Conservation (phyloP, 2,797 vertebrate genomes). For the Amblyraja radiata region DNA sequence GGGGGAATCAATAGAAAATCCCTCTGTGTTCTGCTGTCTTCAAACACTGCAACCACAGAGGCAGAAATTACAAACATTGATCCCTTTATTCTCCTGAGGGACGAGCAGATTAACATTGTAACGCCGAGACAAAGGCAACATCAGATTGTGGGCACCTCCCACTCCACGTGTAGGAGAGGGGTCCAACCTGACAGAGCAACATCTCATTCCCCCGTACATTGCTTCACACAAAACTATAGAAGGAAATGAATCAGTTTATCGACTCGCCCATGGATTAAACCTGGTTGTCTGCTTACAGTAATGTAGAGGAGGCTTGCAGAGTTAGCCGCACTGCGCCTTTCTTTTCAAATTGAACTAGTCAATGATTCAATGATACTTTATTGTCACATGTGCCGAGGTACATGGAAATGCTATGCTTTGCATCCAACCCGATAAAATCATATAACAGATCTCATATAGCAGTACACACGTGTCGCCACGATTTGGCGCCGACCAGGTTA, state of each 20-base stretch:
- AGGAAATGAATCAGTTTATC: neutral
- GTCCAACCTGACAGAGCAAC: neutral
- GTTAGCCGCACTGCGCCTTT: too few species aligned
- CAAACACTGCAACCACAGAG: conserved; percentile 22
- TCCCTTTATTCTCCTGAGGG: neutral
- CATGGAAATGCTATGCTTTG: too few species aligned
- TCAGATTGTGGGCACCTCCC: neutral
- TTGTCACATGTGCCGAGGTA: too few species aligned
- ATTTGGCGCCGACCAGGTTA: too few species aligned
- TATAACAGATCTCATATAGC: too few species aligned
- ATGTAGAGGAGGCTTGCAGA: too few species aligned
- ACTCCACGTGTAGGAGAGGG: neutral
- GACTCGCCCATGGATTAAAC: neutral
- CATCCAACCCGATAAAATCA: too few species aligned
- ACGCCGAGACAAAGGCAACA: neutral
- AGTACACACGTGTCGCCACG: too few species aligned
- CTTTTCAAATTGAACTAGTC: neutral
- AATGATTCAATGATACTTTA: too few species aligned
- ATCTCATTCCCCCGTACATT: neutral
- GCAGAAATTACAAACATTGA: conserved; percentile 29
- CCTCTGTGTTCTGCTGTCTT: neutral
- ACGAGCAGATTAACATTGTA: conserved; percentile 18
- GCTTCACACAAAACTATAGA: neutral
- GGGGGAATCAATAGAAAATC: conserved; percentile 5
- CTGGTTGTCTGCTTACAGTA: neutral